Evolutionary conservation across 2,888 invertebrate species (phyloP).

Genomic region (Cheiracanthium punctorium): DNA sequence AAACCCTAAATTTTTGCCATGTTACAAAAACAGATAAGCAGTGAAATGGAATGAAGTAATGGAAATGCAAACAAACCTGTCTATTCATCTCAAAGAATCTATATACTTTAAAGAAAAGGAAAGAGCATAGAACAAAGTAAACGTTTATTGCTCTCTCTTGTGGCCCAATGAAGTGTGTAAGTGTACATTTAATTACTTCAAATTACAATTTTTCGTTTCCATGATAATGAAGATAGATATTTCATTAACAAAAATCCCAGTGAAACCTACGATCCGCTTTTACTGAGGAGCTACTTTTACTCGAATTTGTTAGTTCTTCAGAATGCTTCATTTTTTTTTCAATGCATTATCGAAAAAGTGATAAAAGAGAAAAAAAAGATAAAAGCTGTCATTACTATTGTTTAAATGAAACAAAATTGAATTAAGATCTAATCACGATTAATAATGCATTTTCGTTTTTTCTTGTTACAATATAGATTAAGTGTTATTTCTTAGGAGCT

Average conservation of each 20-base stretch:
- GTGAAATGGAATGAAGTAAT: too few species aligned
- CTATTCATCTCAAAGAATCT: too few species aligned
- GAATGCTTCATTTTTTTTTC: conserved; percentile 26
- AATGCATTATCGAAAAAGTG: background rate
- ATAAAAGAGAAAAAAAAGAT: conserved; percentile 10
- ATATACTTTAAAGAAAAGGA: too few species aligned
- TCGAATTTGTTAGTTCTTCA: conserved; percentile 15
- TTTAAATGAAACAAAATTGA: conserved; percentile 48
- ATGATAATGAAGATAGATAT: conserved; percentile 49
- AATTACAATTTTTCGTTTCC: conserved; percentile 26
- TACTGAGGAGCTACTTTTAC: conserved; percentile 39
- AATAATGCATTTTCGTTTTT: conserved; percentile 6
- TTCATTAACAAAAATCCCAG: conserved; percentile 35
- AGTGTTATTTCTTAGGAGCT: background rate
- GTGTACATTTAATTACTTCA: conserved; percentile 46
- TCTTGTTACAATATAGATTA: background rate
- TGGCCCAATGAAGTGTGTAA: conserved; percentile 36
- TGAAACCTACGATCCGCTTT: background rate
- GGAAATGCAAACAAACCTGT: too few species aligned
- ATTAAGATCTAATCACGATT: conserved; percentile 31
- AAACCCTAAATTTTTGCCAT: too few species aligned
- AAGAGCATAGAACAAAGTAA: too few species aligned
- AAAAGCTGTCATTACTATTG: conserved; percentile 40
- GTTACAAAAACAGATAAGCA: too few species aligned
- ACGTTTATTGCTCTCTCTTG: conserved; percentile 23